Conservation (phyloP, 2,797 vertebrate genomes). For the Anguilla marmorata region DNA sequence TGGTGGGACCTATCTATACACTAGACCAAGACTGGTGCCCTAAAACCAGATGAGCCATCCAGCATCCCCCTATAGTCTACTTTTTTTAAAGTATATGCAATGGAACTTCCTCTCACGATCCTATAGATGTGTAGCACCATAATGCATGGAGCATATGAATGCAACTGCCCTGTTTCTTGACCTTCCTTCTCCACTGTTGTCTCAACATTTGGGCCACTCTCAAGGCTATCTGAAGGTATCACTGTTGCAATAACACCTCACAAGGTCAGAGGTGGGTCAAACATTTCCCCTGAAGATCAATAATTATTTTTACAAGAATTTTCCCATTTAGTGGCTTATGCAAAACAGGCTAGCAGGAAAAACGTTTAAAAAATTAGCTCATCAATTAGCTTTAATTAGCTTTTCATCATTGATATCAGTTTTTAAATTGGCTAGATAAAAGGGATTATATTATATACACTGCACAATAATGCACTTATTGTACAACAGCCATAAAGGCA, state of each 20-base stretch:
- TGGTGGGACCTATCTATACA: no score
- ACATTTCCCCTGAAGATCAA: background rate
- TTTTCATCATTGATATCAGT: background rate
- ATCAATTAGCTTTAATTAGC: background rate
- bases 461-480: no score
- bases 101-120: background rate
- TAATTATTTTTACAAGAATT: background rate
- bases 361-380: background rate
- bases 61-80: no score
- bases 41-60: background rate
- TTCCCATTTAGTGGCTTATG: background rate
- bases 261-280: background rate
- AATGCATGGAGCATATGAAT: background rate
- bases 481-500: background rate
- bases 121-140: background rate
- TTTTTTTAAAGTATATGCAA: no score
- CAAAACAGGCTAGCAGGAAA: background rate
- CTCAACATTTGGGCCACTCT: background rate
- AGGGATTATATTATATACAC: background rate
- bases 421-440: background rate
- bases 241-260: background rate
- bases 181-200: background rate
- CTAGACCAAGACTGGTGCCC: background rate
- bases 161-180: background rate
- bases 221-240: conserved; percentile 1